Evolutionary conservation across 35 echinoderm and acorn worm genomes (phyloP).

Genomic region (Patiria miniata): DNA sequence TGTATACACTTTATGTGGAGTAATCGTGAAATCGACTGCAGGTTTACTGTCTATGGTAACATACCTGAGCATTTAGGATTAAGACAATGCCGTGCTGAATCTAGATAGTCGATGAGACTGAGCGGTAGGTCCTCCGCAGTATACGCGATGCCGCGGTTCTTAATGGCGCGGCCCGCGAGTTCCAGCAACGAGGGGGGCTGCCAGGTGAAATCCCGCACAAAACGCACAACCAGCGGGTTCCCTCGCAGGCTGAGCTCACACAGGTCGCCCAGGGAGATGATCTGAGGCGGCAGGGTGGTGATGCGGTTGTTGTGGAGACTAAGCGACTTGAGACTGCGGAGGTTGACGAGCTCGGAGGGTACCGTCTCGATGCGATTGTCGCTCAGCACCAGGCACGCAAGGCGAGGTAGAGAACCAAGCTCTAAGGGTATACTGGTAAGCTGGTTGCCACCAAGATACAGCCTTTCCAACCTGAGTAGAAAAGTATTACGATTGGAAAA

Average conservation of each 20-base stretch:
- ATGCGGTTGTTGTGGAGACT: slow-evolving; percentile 93
- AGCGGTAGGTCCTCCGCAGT: slow-evolving; percentile 41
- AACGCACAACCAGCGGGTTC: slow-evolving; percentile 91
- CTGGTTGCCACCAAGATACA: slow-evolving; percentile 92
- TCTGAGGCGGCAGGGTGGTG: slow-evolving; percentile 82
- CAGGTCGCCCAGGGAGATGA: slow-evolving; percentile 75
- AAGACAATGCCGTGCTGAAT: slow-evolving; percentile 69
- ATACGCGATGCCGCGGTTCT: slow-evolving; percentile 57
- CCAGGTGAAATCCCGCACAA: slow-evolving; percentile 82
- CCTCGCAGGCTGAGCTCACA: slow-evolving; percentile 81
- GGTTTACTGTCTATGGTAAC: too few relatives aligned
- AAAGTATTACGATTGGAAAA: too few relatives aligned
- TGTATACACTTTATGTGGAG: too few relatives aligned
- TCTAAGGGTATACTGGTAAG: slow-evolving; percentile 60
- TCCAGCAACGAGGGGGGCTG: slow-evolving; percentile 83
- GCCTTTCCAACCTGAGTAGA: slow-evolving; percentile 64
- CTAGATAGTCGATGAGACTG: slow-evolving; percentile 62
- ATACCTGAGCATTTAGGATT: slow-evolving; percentile 89
- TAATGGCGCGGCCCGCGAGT: slow-evolving; percentile 62
- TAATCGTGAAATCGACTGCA: too few relatives aligned
- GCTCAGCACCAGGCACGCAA: slow-evolving; percentile 60
- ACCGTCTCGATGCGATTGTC: slow-evolving; percentile 73
- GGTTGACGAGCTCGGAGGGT: slow-evolving; percentile 64
- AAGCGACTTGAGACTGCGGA: slow-evolving; percentile 68
- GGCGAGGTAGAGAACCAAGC: slow-evolving; percentile 51